Percentiles rank a stretch among this genome's conserved stretches.
Evolutionary conservation across 1,140 invertebrate genomes (phyloP).

Genomic region (Magallana angulata): DNA sequence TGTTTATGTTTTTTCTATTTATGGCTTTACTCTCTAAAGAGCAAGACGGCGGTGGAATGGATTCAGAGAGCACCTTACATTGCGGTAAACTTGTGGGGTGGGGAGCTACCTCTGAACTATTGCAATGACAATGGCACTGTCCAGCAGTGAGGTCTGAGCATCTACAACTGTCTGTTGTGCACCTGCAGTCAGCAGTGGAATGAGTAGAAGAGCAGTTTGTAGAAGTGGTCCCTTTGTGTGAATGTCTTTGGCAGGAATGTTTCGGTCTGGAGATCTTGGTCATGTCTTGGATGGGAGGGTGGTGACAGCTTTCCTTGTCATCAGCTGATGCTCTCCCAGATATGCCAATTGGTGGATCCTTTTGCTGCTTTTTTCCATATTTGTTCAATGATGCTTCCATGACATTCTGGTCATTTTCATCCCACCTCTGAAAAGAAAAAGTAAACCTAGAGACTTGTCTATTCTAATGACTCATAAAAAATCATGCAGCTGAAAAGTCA

Average conservation of each 20-base stretch:
- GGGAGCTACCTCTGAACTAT: not conserved
- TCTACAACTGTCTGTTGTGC: not conserved
- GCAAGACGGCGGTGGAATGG: not conserved
- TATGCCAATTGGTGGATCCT: not conserved
- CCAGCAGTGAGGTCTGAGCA: conserved; percentile 2
- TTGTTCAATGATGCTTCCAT: conserved; percentile 13
- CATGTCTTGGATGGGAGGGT: conserved; percentile 13
- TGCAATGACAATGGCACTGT: conserved; percentile 7
- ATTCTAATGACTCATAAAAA: no score
- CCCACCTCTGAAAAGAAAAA: conserved; percentile 6
- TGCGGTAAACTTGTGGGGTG: not conserved
- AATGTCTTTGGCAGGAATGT: conserved; percentile 6
- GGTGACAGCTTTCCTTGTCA: not conserved
- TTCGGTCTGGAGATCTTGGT: not conserved
- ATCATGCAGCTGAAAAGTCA: no score
- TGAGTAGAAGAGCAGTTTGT: not conserved
- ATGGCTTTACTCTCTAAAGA: not conserved
- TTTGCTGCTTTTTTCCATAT: conserved; percentile 17
- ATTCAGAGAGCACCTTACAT: not conserved
- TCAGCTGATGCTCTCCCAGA: not conserved
- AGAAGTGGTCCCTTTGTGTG: conserved; percentile 1
- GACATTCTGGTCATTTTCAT: not conserved
- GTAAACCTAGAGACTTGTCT: no score
- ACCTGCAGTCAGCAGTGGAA: not conserved
- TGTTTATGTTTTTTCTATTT: not conserved